These are phyloP conservation scores for Bedellia somnulentella DNA, from an alignment of 2,888 invertebrate genomes.

Conservation along the genomic window DNA sequence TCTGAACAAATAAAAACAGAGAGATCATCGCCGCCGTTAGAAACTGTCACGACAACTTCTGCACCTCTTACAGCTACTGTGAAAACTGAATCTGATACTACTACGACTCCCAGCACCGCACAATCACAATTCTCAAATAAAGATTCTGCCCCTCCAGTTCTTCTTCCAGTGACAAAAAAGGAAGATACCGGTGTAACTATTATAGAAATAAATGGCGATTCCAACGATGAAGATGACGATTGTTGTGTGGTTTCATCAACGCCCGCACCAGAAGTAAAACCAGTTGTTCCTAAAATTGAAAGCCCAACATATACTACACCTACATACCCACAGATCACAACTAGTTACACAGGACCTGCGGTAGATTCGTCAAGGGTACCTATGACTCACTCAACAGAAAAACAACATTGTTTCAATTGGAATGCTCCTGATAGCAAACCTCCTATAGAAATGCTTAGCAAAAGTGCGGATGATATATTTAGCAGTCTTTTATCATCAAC, in stretches of 20 bases:
- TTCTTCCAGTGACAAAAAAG: conserved; percentile 33
- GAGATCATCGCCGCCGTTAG: conserved; percentile 34
- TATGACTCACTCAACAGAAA: conserved; percentile 37
- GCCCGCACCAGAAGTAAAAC: conserved; percentile 41
- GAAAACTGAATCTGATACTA: conserved; percentile 32
- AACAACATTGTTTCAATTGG: conserved; percentile 52
- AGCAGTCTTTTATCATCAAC: conserved; percentile 41
- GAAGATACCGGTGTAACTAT: conserved; percentile 33
- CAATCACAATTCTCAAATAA: conserved; percentile 10
- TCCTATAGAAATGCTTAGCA: conserved; percentile 37
- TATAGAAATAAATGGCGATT: conserved; percentile 52
- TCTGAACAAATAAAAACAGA: conserved; percentile 39
- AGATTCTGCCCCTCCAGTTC: conserved; percentile 14
- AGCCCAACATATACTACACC: conserved; percentile 11
- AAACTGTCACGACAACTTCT: conserved; percentile 16
- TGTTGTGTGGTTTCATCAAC: conserved; percentile 51
- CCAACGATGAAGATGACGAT: conserved; percentile 50
- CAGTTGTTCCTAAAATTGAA: conserved; percentile 35
- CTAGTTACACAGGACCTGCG: conserved; percentile 20
- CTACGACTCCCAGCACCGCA: conserved; percentile 13
- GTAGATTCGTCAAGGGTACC: no score
- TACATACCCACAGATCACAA: conserved; percentile 20
- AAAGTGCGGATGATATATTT: conserved; percentile 51
- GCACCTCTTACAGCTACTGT: conserved; percentile 31
- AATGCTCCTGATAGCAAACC: conserved; percentile 50